These are phyloP conservation scores for Andrena flavipes DNA, from an alignment of 2,888 invertebrate genomes.

Conservation along the genomic window DNA sequence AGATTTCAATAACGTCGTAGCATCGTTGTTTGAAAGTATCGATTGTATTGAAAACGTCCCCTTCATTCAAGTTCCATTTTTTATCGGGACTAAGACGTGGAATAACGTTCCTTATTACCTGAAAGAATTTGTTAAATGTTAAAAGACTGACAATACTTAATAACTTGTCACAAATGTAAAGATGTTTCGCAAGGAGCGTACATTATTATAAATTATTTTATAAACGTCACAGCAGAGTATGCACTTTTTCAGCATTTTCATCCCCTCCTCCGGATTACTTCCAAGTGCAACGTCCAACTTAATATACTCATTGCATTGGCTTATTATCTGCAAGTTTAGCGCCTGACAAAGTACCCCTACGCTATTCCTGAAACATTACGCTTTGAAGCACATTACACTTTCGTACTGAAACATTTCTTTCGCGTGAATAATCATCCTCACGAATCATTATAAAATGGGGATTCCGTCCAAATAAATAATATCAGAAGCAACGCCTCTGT, in stretches of 20 bases:
- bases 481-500: constrained; percentile 85
- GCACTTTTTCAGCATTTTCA: constrained; percentile 84
- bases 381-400: background rate
- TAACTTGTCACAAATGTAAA: background rate
- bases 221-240: constrained; percentile 85
- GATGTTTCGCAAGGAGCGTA: constrained; percentile 29
- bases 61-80: constrained; percentile 85
- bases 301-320: constrained; percentile 85
- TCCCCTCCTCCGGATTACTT: constrained; percentile 85
- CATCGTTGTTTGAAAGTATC: constrained; percentile 87
- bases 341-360: constrained; percentile 83
- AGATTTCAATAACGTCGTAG: constrained; percentile 86
- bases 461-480: constrained; percentile 86
- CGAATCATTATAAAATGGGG: constrained; percentile 85
- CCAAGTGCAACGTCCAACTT: constrained; percentile 85
- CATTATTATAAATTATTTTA: constrained; percentile 84
- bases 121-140: constrained; percentile 19
- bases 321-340: constrained; percentile 86
- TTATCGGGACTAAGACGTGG: constrained; percentile 60
- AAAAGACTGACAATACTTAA: background rate
- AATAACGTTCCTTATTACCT: constrained; percentile 45
- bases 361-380: constrained; percentile 71
- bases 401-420: background rate
- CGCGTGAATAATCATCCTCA: constrained; percentile 6
- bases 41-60: constrained; percentile 86